phyloP scores from a whole-genome alignment of 1,140 invertebrate genomes.

The Polypedilum pembai region DNA sequence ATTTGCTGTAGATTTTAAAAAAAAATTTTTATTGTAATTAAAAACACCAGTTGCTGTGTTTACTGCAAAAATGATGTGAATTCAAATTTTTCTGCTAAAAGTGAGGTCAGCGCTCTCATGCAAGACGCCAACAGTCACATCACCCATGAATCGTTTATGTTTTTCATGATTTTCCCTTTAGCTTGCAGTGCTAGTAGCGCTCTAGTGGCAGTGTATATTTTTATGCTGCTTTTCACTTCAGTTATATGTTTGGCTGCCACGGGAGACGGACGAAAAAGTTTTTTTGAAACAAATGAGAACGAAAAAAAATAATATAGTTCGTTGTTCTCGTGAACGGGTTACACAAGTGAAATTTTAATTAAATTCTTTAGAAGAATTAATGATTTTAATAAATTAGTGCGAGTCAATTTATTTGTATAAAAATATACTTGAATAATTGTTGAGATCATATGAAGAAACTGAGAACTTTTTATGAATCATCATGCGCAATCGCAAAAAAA shows the following conservation, averaged over 20 bases:
- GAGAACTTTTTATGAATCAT: background rate
- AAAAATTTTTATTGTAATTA: background rate
- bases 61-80: background rate
- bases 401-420: background rate
- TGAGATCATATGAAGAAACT: background rate
- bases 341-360: background rate
- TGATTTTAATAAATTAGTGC: background rate
- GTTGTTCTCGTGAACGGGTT: background rate
- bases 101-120: background rate
- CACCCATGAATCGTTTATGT: background rate
- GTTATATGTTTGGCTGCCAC: conserved; percentile 23
- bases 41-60: background rate
- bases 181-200: background rate
- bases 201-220: background rate
- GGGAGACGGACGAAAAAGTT: conserved; percentile 23
- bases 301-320: background rate
- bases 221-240: background rate
- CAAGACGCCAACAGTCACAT: background rate
- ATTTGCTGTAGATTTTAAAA: background rate
- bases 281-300: background rate
- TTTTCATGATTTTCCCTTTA: conserved; percentile 12
- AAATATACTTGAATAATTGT: background rate
- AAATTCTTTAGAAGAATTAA: background rate
- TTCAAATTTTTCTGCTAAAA: background rate
- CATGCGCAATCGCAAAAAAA: background rate